Conservation (phyloP, 2,113 vertebrate species). For the Pimephales promelas region DNA sequence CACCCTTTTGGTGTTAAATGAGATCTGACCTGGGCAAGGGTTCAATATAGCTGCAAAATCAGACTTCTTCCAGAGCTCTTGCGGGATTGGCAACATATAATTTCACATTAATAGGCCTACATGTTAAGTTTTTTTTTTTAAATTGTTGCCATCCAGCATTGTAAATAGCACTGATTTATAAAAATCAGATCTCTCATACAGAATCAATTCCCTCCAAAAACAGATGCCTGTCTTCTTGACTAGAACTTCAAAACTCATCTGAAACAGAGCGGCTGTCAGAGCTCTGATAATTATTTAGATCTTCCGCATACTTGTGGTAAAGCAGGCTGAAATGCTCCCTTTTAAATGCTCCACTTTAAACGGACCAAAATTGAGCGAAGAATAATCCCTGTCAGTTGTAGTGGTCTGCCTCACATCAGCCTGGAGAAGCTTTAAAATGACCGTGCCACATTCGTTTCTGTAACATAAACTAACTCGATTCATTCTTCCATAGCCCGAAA, state of each 20-base stretch:
- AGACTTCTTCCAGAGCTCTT: not conserved
- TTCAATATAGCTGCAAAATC: constrained; percentile 56
- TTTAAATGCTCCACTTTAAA: constrained; percentile 50
- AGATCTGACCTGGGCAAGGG: constrained; percentile 59
- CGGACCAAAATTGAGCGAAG: constrained; percentile 52
- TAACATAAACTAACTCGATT: constrained; percentile 62
- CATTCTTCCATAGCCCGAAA: constrained; percentile 54
- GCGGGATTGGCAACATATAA: not conserved
- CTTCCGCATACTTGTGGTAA: constrained; percentile 44
- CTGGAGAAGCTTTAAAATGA: constrained; percentile 58
- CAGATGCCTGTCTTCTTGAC: constrained; percentile 27
- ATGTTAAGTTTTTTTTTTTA: constrained; percentile 1
- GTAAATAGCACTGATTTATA: not conserved
- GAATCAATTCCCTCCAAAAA: constrained; percentile 29
- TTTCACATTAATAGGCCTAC: not conserved
- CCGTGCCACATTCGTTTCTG: constrained; percentile 65
- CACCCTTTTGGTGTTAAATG: constrained; percentile 66
- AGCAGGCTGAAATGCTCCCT: constrained; percentile 45
- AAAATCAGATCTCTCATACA: not conserved
- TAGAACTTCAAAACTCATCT: constrained; percentile 36
- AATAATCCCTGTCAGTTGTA: constrained; percentile 53
- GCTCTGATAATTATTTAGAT: constrained; percentile 53
- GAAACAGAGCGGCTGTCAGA: constrained; percentile 49
- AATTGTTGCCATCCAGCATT: not conserved
- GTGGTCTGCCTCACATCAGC: constrained; percentile 58